Conservation (phyloP, 2,113 vertebrate genomes). For the Scophthalmus maximus region DNA sequence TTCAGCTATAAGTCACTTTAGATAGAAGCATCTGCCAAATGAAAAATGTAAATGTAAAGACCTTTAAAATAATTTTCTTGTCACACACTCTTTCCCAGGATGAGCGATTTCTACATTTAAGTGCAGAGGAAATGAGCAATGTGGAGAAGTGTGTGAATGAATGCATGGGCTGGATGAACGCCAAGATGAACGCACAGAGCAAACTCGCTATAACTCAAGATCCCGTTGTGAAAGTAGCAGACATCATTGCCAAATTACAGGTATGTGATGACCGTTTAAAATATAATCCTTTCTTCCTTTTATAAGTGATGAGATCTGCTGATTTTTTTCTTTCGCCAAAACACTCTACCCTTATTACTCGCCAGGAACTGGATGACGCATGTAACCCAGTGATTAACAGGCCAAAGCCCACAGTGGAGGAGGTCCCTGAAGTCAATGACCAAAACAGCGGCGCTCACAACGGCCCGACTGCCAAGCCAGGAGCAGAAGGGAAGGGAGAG, state of each 20-base stretch:
- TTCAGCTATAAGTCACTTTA: no score
- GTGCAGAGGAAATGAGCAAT: slow-evolving; percentile 86
- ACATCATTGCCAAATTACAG: slow-evolving; percentile 91
- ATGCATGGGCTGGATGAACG: slow-evolving; percentile 92
- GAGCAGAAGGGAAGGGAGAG: slow-evolving; percentile 83
- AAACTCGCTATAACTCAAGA: slow-evolving; percentile 90
- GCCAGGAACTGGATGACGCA: slow-evolving; percentile 89
- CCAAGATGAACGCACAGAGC: slow-evolving; percentile 92
- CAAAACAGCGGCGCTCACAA: slow-evolving; percentile 85
- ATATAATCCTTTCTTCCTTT: neutral
- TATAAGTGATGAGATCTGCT: neutral
- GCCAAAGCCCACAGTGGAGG: slow-evolving; percentile 88
- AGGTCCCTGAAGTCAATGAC: slow-evolving; percentile 82
- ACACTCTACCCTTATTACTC: neutral
- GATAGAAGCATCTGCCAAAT: neutral
- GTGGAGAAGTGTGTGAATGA: slow-evolving; percentile 90
- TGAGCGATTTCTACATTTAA: slow-evolving; percentile 90
- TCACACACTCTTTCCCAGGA: slow-evolving; percentile 81
- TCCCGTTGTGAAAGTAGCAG: slow-evolving; percentile 91
- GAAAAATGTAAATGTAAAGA: neutral
- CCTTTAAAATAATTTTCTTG: neutral
- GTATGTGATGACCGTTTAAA: no score
- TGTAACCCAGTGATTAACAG: slow-evolving; percentile 89
- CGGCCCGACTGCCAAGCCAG: slow-evolving; percentile 85
- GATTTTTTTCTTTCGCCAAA: neutral